These are phyloP conservation scores for Epiblema foenella DNA, from an alignment of 2,888 invertebrate genomes.

Conservation along the genomic window DNA sequence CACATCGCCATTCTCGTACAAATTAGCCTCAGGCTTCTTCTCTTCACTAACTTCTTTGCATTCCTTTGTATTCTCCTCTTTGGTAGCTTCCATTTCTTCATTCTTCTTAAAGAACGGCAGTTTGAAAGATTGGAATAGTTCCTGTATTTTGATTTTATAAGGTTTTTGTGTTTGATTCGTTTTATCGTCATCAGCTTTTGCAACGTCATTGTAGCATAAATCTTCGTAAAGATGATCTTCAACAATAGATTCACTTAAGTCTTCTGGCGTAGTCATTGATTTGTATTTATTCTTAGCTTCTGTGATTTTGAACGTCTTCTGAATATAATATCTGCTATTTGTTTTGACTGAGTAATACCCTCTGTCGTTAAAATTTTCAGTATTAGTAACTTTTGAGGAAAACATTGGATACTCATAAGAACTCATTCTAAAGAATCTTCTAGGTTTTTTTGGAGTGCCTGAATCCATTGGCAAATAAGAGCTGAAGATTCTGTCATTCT, in stretches of 20 bases:
- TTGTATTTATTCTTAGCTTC: slow-evolving; percentile 70
- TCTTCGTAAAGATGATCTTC: slow-evolving; percentile 81
- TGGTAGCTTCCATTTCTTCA: slow-evolving; percentile 55
- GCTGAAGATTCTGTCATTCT: slow-evolving; percentile 59
- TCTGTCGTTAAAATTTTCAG: slow-evolving; percentile 66
- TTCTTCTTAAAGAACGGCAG: slow-evolving; percentile 72
- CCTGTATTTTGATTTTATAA: slow-evolving; percentile 73
- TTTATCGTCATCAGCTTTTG: slow-evolving; percentile 49
- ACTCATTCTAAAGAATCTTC: slow-evolving; percentile 70
- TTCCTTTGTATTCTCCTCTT: slow-evolving; percentile 46
- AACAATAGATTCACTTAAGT: slow-evolving; percentile 59
- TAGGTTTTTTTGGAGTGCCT: slow-evolving; percentile 61
- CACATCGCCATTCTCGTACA: slow-evolving; percentile 71
- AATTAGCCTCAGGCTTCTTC: slow-evolving; percentile 50
- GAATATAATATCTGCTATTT: slow-evolving; percentile 63
- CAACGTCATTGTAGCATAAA: slow-evolving; percentile 69
- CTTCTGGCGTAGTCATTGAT: slow-evolving; percentile 65
- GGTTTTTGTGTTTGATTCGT: slow-evolving; percentile 57
- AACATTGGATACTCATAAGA: slow-evolving; percentile 76
- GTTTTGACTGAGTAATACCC: slow-evolving; percentile 77
- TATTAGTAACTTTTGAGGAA: slow-evolving; percentile 66
- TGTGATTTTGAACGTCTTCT: slow-evolving; percentile 62
- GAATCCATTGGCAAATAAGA: slow-evolving; percentile 79
- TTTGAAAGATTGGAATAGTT: slow-evolving; percentile 72
- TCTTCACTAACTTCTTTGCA: slow-evolving; percentile 31